Conservation (phyloP, 2,888 invertebrate genomes). For the Nemotelus pantherinus region DNA sequence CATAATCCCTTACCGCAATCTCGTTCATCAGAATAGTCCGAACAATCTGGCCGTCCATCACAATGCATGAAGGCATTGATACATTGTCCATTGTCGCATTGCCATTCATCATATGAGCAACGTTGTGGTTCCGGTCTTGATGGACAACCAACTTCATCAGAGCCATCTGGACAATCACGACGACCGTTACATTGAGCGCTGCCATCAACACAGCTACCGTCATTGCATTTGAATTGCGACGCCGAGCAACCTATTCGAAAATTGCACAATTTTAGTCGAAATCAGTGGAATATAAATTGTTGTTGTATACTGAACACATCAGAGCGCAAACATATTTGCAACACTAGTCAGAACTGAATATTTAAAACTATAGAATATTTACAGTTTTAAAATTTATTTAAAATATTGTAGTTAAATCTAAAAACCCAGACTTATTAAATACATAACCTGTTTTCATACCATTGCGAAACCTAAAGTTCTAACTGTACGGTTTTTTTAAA, state of each 20-base stretch:
- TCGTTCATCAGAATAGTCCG: slow-evolving; percentile 69
- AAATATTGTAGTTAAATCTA: no score
- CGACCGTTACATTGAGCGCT: slow-evolving; percentile 72
- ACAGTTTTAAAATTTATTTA: no score
- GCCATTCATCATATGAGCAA: slow-evolving; percentile 61
- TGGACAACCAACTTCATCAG: slow-evolving; percentile 74
- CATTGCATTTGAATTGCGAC: slow-evolving; percentile 75
- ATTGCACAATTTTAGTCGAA: neutral
- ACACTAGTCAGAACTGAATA: neutral
- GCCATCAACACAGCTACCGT: slow-evolving; percentile 74
- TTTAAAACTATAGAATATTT: no score
- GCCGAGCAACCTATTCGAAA: slow-evolving; percentile 69
- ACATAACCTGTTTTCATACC: no score
- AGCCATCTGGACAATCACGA: slow-evolving; percentile 72
- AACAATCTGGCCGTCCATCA: slow-evolving; percentile 68
- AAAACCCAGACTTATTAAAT: no score
- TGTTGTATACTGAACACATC: slow-evolving; percentile 17
- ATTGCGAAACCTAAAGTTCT: no score
- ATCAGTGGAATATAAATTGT: neutral
- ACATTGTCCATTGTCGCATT: slow-evolving; percentile 62
- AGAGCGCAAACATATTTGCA: slow-evolving; percentile 30
- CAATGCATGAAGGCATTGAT: slow-evolving; percentile 63
- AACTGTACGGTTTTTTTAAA: no score
- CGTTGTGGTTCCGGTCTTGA: slow-evolving; percentile 51
- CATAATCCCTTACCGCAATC: slow-evolving; percentile 65